A percentile compares a stretch with the other conserved stretches of the same genome.
phyloP scores from a whole-genome alignment of 2,113 vertebrate genomes.

The Callocephalon fimbriatum region DNA sequence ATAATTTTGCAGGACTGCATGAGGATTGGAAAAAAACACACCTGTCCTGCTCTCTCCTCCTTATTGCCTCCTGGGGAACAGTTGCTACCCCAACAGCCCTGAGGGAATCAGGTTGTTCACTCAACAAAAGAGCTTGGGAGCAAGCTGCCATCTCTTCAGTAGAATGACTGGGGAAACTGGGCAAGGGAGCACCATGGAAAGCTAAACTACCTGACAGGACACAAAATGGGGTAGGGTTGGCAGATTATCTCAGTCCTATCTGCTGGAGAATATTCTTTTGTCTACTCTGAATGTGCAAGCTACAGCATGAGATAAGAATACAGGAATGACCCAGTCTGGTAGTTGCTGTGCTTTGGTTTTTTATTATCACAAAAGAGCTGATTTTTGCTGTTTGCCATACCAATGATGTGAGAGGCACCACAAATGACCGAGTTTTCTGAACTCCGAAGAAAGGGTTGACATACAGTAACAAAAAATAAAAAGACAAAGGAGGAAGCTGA shows the following conservation, averaged over 20 bases:
- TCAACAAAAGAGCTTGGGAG: neutral
- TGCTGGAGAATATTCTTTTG: neutral
- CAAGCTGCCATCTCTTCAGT: neutral
- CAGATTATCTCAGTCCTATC: neutral
- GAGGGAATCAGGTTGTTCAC: neutral
- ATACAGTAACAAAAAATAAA: neutral
- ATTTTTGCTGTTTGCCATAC: neutral
- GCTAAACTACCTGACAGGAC: neutral
- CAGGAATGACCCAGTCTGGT: neutral
- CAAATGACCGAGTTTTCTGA: constrained; percentile 14
- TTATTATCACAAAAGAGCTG: neutral
- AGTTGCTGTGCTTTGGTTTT: neutral
- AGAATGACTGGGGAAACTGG: neutral
- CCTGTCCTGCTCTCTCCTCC: neutral
- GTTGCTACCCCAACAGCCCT: neutral
- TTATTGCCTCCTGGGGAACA: fast-evolving
- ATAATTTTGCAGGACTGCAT: neutral
- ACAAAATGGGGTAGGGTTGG: neutral
- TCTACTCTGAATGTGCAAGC: neutral
- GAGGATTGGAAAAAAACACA: neutral
- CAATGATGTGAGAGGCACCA: neutral
- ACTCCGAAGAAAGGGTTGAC: neutral
- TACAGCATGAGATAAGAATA: neutral
- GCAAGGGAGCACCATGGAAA: neutral
- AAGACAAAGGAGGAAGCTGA: constrained; percentile 14